Base-by-base conservation (phyloP, 2,888 invertebrate genomes). In the Taphrorychus bicolor region DNA sequence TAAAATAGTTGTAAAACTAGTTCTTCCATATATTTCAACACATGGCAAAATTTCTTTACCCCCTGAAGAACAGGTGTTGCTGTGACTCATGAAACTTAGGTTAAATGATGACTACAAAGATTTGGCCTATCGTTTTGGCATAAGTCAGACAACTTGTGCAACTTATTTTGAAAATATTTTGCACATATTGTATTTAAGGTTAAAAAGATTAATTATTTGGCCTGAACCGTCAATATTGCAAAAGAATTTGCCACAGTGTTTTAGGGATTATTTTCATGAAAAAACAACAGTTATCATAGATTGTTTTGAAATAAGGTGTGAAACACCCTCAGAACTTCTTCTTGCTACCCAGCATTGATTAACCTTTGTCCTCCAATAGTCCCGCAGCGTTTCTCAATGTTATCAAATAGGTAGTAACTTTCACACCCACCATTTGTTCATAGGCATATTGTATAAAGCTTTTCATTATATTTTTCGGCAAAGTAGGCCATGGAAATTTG, bases 121-220 rank as follows among this genome's bases (percentile, higher is more conserved):
- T 11, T 11, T 32, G 5, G 32, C 7, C 5, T 32, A 32, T 32
- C 5, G 32, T 7, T 32, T 32, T 32, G 32, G 32, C 5, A 32
- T 32, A 32, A 32, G 32, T 11, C 11, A 5, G 5, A 11, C 11
- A 32, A 32, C 32, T 7, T 5, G 7, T 32, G 5, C 32, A 32
- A 7, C 11, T 32, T 32, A 32, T 32, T 32, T 32, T 32, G 11
- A 32, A 32, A 32, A 5, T 11, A 32, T 32, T 32, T 5, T 32
- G 11, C 32, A 32, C 11, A 32, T 32, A 5, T 7, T 32, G 32
- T 32, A 32, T 11, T 7, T 32, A 11, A 5, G 32, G 11, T 32
- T 32, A 7, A 70, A 66, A 69, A 18, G 41, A 11, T 51, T 70
- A 23, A 69, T 71, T 57, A 21, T 57, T 53, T 73, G 73, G 72